Percentiles rank a stretch among this genome's conserved stretches.
Evolutionary conservation across 2,797 vertebrate species (phyloP).

Genomic region (Sphenopsis melanotis): DNA sequence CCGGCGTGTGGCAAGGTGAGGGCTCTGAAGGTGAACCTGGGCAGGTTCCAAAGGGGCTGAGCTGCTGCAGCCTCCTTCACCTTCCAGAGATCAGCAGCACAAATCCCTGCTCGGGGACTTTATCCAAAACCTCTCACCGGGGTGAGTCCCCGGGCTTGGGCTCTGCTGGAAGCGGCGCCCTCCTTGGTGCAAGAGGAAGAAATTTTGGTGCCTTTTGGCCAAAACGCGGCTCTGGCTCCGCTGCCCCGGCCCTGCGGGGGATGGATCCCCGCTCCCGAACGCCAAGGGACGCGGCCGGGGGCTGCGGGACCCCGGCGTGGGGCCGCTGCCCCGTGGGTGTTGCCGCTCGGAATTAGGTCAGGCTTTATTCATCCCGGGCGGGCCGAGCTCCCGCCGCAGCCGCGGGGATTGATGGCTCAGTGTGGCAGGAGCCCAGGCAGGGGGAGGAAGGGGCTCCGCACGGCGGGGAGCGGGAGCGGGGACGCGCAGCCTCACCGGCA

Average conservation of each 20-base stretch:
- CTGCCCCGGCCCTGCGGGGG: background rate
- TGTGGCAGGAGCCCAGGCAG: background rate
- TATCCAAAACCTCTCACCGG: background rate
- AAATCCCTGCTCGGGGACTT: background rate
- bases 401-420: background rate
- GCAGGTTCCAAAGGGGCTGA: background rate
- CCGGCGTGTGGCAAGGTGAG: background rate
- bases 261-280: background rate
- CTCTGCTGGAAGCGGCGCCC: background rate
- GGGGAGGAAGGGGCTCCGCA: background rate
- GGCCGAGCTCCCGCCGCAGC: background rate
- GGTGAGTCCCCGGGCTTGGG: background rate
- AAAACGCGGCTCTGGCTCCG: background rate
- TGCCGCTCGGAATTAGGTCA: conserved; percentile 62
- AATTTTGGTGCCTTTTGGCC: fast-evolving
- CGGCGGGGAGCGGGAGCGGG: background rate
- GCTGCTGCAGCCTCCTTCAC: background rate
- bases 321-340: background rate
- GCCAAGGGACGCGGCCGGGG: background rate
- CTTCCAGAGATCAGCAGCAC: background rate
- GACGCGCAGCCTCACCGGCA: fast-evolving
- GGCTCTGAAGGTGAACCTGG: conserved; percentile 40
- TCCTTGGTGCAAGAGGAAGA: background rate
- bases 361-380: background rate
- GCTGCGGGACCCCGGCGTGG: background rate